Conservation (phyloP, 2,888 invertebrate genomes). For the Melangyna quadrimaculata region DNA sequence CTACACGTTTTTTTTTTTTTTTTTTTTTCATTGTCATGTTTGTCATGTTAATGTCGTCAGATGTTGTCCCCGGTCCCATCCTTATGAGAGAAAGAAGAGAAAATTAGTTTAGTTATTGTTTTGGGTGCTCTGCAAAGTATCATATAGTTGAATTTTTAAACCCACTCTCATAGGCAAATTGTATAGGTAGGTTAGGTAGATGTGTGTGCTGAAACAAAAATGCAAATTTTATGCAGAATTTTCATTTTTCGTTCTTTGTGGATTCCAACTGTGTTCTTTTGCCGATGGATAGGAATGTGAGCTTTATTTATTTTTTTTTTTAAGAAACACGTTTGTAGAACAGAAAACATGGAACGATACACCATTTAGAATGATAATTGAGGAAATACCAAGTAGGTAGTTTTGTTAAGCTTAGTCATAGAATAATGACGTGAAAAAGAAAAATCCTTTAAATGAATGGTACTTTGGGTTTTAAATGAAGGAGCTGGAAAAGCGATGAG, state of each 20-base stretch:
- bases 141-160: neutral
- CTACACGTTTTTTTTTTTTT: neutral
- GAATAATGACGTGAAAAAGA: neutral
- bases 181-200: no score
- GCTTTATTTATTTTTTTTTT: no score
- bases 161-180: neutral
- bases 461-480: neutral
- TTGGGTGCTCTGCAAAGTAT: constrained; percentile 28
- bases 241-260: neutral
- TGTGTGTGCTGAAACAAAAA: neutral
- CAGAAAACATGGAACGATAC: neutral
- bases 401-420: neutral
- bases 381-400: constrained; percentile 11
- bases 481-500: no score
- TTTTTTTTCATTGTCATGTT: neutral
- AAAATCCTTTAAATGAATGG: no score
- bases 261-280: neutral
- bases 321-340: no score
- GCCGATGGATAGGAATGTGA: no score
- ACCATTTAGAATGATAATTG: constrained; percentile 1
- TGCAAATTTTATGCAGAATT: neutral
- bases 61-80: no score
- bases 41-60: neutral
- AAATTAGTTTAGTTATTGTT: constrained; percentile 65
- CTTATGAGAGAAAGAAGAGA: constrained; percentile 26